phyloP scores from a whole-genome alignment of 2,888 invertebrate genomes.

The Candidula unifasciata region DNA sequence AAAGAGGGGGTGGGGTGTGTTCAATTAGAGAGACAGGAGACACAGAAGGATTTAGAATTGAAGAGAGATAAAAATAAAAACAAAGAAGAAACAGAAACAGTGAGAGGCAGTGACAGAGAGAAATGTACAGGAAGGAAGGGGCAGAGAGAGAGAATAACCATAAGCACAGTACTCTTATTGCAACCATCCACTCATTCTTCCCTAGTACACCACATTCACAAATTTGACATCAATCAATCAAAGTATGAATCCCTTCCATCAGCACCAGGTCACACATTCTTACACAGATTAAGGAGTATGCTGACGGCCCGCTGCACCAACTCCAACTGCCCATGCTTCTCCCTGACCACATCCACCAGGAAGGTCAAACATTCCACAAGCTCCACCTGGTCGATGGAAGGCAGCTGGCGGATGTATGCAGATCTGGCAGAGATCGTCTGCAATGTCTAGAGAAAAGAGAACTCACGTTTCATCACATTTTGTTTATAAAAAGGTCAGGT shows the following conservation, averaged over 20 bases:
- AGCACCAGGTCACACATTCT: background rate
- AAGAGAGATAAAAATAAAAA: too few relatives aligned
- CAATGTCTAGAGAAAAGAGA: constrained; percentile 8
- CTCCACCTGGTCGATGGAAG: constrained; percentile 28
- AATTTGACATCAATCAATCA: background rate
- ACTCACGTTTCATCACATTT: too few relatives aligned
- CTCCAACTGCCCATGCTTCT: constrained; percentile 29
- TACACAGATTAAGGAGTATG: constrained; percentile 40
- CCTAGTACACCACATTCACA: too few relatives aligned
- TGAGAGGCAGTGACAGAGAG: too few relatives aligned
- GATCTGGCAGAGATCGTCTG: constrained; percentile 26
- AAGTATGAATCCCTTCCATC: background rate
- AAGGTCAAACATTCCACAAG: constrained; percentile 38
- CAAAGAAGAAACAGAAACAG: too few relatives aligned
- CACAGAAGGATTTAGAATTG: too few relatives aligned
- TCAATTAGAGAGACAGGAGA: too few relatives aligned
- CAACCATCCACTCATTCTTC: background rate
- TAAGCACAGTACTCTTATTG: background rate
- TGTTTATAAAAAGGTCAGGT: background rate
- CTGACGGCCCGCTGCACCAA: constrained; percentile 26
- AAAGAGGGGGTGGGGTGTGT: too few relatives aligned
- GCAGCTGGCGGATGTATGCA: constrained; percentile 32
- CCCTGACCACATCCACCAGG: constrained; percentile 35
- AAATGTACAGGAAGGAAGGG: too few relatives aligned
- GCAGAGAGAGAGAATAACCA: too few relatives aligned